These are phyloP conservation scores for Clivina fossor DNA, from an alignment of 2,888 invertebrate genomes.

Conservation along the genomic window DNA sequence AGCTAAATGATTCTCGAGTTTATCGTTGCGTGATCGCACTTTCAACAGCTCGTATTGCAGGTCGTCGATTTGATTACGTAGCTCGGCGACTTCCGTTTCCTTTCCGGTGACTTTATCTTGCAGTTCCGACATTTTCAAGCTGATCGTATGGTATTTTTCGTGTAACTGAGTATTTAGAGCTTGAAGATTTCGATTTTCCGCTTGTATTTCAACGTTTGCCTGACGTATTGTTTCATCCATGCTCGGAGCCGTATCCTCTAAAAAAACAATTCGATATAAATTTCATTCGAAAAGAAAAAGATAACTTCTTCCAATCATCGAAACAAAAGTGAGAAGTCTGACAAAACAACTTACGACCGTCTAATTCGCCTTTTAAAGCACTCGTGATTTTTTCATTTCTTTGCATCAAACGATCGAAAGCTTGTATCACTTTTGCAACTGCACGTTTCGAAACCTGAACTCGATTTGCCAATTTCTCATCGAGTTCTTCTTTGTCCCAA, in stretches of 20 bases:
- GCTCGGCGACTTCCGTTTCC: conserved; percentile 92
- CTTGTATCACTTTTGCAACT: conserved; percentile 94
- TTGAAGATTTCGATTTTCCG: conserved; percentile 90
- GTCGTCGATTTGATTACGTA: conserved; percentile 95
- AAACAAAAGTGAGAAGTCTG: conserved; percentile 8
- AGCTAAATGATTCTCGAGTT: conserved; percentile 87
- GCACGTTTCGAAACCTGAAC: conserved; percentile 96
- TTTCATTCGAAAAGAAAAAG: conserved; percentile 6
- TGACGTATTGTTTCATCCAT: conserved; percentile 83
- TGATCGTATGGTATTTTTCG: conserved; percentile 90
- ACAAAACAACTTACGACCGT: conserved; percentile 60
- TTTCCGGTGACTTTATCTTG: conserved; percentile 87
- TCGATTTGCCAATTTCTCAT: conserved; percentile 91
- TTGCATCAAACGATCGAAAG: conserved; percentile 93
- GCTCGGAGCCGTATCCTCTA: conserved; percentile 65
- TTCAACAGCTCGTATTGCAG: conserved; percentile 89
- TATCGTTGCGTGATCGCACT: conserved; percentile 84
- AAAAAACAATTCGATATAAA: too few relatives aligned
- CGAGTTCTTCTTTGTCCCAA: conserved; percentile 97
- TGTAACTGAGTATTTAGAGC: conserved; percentile 87
- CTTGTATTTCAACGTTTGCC: conserved; percentile 83
- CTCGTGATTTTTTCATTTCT: conserved; percentile 92
- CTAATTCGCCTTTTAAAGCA: conserved; percentile 80
- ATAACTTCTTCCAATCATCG: neutral
- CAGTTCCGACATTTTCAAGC: conserved; percentile 83